Percentiles rank a stretch among this genome's conserved stretches.
Conservation (phyloP, 2,797 vertebrate genomes). For the Tachyglossus aculeatus region DNA sequence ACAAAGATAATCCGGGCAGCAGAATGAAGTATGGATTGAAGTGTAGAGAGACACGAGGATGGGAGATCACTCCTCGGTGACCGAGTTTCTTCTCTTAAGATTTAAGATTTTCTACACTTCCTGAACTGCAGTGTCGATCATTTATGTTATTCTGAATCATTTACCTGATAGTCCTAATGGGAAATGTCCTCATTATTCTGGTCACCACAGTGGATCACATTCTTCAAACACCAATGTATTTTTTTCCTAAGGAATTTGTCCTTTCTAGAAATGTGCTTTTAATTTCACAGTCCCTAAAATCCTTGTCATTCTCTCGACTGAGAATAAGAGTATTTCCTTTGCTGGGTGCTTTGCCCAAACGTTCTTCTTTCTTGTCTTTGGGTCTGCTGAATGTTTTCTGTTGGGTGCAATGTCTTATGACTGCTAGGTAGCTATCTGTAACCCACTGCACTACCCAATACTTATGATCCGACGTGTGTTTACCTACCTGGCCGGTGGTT, state of each 20-base stretch:
- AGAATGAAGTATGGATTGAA: too few species aligned
- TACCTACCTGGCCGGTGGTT: too few species aligned
- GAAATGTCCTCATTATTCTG: constrained; percentile 50
- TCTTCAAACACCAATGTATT: constrained; percentile 47
- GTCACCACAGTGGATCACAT: constrained; percentile 23
- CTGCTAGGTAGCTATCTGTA: too few species aligned
- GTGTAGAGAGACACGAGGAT: too few species aligned
- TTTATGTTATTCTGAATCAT: constrained; percentile 32
- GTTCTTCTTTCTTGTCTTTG: constrained; percentile 51
- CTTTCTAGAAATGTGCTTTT: constrained; percentile 34
- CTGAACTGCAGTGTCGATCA: constrained; percentile 17
- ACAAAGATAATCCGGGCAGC: too few species aligned
- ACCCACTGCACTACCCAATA: too few species aligned
- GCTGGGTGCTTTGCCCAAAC: constrained; percentile 48
- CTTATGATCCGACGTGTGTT: too few species aligned
- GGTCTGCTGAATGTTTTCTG: constrained; percentile 34
- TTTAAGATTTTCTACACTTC: constrained; percentile 45
- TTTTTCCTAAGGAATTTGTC: constrained; percentile 51
- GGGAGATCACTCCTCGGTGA: constrained; percentile 27
- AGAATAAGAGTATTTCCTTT: constrained; percentile 34
- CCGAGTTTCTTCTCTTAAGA: constrained; percentile 48
- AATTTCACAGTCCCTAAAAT: constrained; percentile 45
- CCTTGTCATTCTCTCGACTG: constrained; percentile 25
- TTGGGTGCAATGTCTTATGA: too few species aligned
- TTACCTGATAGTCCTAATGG: constrained; percentile 29